Conservation (phyloP, 64 coral and sea anemone genomes). For the Pachyseris speciosa region DNA sequence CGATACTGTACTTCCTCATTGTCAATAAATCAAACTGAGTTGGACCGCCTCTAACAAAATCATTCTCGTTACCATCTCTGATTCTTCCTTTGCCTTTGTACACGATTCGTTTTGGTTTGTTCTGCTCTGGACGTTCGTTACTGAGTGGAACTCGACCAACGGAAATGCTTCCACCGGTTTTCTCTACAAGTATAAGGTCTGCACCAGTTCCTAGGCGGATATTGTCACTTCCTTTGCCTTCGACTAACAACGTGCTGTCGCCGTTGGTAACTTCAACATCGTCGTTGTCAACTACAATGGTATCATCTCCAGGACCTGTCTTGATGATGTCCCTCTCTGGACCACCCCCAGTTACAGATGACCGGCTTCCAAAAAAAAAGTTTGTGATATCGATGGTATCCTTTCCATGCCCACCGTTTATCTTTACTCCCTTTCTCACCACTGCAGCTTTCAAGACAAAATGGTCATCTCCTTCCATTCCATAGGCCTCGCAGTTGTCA, state of each 20-base stretch:
- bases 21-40: conserved; percentile 36
- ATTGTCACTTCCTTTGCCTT: conserved; percentile 32
- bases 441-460: conserved; percentile 27
- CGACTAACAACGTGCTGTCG: conserved; percentile 16
- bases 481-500: conserved; percentile 50
- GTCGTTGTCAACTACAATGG: conserved; percentile 49
- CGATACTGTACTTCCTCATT: conserved; percentile 20
- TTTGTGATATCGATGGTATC: conserved; percentile 32
- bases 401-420: conserved; percentile 33
- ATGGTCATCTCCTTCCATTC: conserved; percentile 44
- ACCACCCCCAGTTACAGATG: conserved; percentile 33
- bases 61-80: not conserved
- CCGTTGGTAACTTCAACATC: conserved; percentile 22
- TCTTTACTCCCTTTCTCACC: conserved; percentile 12
- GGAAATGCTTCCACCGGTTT: conserved; percentile 5
- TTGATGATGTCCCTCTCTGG: conserved; percentile 49
- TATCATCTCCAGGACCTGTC: conserved; percentile 37
- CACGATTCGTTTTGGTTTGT: conserved; percentile 38
- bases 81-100: conserved; percentile 7
- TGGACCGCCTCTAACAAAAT: not conserved
- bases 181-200: conserved; percentile 19
- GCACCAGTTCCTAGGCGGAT: conserved; percentile 12
- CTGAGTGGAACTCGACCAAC: not conserved
- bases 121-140: not conserved
- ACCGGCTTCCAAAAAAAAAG: conserved; percentile 23